Evolutionary conservation across 2,888 invertebrate genomes (phyloP).

Genomic region (Mycogona germanica): DNA sequence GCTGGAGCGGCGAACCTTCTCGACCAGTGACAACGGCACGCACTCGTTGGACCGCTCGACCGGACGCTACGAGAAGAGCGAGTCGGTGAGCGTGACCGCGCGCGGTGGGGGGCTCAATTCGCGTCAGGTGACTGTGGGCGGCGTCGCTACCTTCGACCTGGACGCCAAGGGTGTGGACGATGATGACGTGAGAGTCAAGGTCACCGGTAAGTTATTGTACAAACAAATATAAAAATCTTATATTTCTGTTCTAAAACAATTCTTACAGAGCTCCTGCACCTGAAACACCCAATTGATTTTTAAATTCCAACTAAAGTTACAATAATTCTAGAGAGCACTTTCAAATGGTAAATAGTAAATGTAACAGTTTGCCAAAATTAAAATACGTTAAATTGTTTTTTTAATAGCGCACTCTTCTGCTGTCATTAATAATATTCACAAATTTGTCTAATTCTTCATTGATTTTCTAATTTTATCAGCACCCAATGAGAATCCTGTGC

Average conservation of each 20-base stretch:
- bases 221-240: too few relatives aligned
- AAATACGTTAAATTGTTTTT: too few relatives aligned
- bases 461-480: too few relatives aligned
- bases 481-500: constrained; percentile 41
- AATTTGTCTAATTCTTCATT: too few relatives aligned
- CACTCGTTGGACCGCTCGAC: constrained; percentile 11
- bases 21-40: constrained; percentile 9
- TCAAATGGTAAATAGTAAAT: too few relatives aligned
- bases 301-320: too few relatives aligned
- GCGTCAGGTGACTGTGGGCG: constrained; percentile 35
- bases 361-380: too few relatives aligned
- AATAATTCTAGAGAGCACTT: background rate
- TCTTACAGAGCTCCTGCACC: too few relatives aligned
- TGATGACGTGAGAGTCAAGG: constrained; percentile 38
- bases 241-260: too few relatives aligned
- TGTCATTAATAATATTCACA: too few relatives aligned
- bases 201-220: constrained; percentile 37
- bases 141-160: constrained; percentile 37
- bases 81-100: constrained; percentile 19
- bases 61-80: constrained; percentile 9
- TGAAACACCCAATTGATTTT: too few relatives aligned
- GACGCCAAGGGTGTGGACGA: constrained; percentile 39
- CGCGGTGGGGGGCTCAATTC: constrained; percentile 36
- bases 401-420: too few relatives aligned
- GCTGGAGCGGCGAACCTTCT: constrained; percentile 1